These are phyloP conservation scores for Neopelma chrysocephalum DNA, from an alignment of 2,797 vertebrate genomes.

Conservation along the genomic window DNA sequence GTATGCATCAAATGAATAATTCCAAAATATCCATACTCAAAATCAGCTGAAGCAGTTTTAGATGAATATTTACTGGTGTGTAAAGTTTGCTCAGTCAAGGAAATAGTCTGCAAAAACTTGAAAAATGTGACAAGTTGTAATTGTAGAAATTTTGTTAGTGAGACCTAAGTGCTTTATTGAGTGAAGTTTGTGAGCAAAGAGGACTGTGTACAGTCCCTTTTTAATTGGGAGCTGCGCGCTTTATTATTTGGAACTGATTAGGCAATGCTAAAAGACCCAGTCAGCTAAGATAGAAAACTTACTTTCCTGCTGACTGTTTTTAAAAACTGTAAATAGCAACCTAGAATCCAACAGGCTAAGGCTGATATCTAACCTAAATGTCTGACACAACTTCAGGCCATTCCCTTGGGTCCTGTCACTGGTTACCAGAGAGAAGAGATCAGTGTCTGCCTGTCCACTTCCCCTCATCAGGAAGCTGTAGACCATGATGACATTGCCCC, in stretches of 20 bases:
- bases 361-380: background rate
- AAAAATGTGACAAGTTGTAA: background rate
- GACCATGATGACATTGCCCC: background rate
- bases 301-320: background rate
- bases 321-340: background rate
- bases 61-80: background rate
- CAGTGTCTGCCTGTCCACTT: background rate
- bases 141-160: background rate
- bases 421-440: background rate
- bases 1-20: background rate
- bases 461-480: background rate
- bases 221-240: conserved; percentile 50
- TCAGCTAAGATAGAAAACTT: conserved; percentile 2
- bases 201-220: background rate
- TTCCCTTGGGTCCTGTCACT: background rate
- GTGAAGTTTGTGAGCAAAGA: background rate
- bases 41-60: background rate
- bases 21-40: background rate
- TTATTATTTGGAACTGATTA: conserved; percentile 28
- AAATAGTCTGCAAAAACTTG: background rate
- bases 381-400: background rate
- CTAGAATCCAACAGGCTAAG: background rate
- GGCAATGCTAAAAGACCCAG: background rate
- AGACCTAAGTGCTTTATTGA: background rate
- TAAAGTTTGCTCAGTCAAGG: background rate